A percentile compares a stretch with the other conserved stretches of the same genome.
Evolutionary conservation across 2,113 vertebrate species (phyloP).

Genomic region (Pavo muticus): DNA sequence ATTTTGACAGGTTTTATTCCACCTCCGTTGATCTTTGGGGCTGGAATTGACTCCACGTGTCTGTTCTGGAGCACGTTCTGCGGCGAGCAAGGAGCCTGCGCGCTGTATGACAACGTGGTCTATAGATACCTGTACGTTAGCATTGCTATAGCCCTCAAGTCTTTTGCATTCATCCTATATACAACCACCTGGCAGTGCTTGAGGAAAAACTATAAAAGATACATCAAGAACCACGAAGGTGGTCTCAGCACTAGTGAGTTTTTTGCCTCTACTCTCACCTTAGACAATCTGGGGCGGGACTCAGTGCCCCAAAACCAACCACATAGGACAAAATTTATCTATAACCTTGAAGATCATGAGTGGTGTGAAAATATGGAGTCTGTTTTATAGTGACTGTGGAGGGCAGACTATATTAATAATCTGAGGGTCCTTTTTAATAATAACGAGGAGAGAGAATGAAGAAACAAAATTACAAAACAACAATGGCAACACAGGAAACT

Average conservation of each 20-base stretch:
- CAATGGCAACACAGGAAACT: constrained; percentile 34
- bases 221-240: constrained; percentile 93
- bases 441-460: constrained; percentile 42
- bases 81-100: constrained; percentile 89
- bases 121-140: constrained; percentile 96
- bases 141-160: constrained; percentile 94
- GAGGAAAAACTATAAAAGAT: constrained; percentile 94
- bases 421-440: constrained; percentile 78
- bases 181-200: constrained; percentile 95
- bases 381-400: constrained; percentile 90
- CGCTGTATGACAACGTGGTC: constrained; percentile 91
- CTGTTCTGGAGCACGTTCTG: constrained; percentile 97
- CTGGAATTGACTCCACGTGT: constrained; percentile 96
- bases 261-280: constrained; percentile 91
- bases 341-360: constrained; percentile 97
- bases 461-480: constrained; percentile 21
- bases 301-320: constrained; percentile 81
- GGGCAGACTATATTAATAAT: constrained; percentile 59
- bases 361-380: constrained; percentile 99
- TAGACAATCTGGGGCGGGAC: constrained; percentile 90
- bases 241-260: constrained; percentile 90
- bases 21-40: constrained; percentile 96
- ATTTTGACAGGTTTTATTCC: constrained; percentile 92
- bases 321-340: constrained; percentile 98
- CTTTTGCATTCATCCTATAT: constrained; percentile 94